Conservation (phyloP, 2,113 vertebrate genomes). For the Hipposideros armiger region DNA sequence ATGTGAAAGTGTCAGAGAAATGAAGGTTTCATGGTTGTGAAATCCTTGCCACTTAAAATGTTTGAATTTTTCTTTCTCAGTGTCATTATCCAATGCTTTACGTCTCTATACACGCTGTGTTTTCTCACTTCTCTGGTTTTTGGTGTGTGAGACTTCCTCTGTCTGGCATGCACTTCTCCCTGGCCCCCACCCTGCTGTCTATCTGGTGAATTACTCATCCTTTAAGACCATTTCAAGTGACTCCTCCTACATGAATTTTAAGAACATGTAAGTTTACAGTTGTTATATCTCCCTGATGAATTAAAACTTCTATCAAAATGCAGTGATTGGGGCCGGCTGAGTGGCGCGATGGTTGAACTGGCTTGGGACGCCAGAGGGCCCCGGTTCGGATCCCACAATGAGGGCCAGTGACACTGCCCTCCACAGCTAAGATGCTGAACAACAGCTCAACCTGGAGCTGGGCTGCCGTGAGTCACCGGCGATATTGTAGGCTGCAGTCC, state of each 20-base stretch:
- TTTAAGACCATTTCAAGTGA: background rate
- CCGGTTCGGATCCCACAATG: no score
- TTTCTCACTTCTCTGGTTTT: background rate
- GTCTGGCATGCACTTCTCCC: background rate
- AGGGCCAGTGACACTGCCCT: no score
- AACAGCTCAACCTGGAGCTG: no score
- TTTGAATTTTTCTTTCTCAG: background rate
- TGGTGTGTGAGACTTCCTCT: background rate
- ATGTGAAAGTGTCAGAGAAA: background rate
- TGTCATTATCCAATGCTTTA: background rate
- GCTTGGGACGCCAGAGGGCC: no score
- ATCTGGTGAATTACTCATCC: background rate
- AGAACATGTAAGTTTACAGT: background rate
- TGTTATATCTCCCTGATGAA: slow-evolving; percentile 13
- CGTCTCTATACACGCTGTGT: background rate
- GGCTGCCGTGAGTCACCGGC: no score
- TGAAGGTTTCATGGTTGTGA: background rate
- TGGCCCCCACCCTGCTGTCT: background rate
- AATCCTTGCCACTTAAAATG: background rate
- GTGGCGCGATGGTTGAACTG: no score
- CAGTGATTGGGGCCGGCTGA: background rate
- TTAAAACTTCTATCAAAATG: slow-evolving; percentile 19
- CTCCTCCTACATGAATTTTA: background rate
- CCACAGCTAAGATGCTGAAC: no score
- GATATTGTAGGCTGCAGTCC: no score